A percentile compares a stretch with the other conserved stretches of the same genome.
phyloP scores from a whole-genome alignment of 30 jellyfish, hydroid and myxozoan genomes.

The Catostylus mosaicus region DNA sequence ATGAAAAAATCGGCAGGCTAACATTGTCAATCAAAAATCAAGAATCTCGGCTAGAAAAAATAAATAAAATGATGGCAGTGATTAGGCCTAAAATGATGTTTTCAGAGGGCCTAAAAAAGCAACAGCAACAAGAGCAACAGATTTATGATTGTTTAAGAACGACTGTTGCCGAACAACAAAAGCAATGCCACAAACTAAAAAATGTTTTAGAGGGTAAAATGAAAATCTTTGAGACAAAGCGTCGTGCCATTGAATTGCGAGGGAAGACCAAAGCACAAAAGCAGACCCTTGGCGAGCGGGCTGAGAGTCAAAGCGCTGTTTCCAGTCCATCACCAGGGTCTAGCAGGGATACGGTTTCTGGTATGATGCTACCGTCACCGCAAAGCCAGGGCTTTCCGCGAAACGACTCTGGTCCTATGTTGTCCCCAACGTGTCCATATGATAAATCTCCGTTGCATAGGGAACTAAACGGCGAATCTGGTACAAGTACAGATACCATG shows the following conservation, averaged over 20 bases:
- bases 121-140: constrained; percentile 54
- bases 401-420: neutral
- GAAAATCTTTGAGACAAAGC: constrained; percentile 41
- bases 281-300: neutral
- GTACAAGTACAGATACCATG: neutral
- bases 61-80: constrained; percentile 22
- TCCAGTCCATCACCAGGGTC: neutral
- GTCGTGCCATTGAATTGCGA: constrained; percentile 44
- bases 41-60: constrained; percentile 16
- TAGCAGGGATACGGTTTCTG: neutral
- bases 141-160: constrained; percentile 26
- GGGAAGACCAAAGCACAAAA: constrained; percentile 39
- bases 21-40: constrained; percentile 23
- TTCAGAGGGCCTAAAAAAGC: constrained; percentile 34
- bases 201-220: constrained; percentile 31
- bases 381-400: constrained; percentile 19
- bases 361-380: neutral
- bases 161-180: constrained; percentile 50
- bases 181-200: constrained; percentile 46
- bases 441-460: neutral
- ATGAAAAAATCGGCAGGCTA: constrained; percentile 13
- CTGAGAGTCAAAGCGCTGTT: neutral
- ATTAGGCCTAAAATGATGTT: constrained; percentile 34
- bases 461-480: neutral
- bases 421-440: neutral